Conservation (phyloP, 2,797 vertebrate genomes). For the Linurgus olivaceus region DNA sequence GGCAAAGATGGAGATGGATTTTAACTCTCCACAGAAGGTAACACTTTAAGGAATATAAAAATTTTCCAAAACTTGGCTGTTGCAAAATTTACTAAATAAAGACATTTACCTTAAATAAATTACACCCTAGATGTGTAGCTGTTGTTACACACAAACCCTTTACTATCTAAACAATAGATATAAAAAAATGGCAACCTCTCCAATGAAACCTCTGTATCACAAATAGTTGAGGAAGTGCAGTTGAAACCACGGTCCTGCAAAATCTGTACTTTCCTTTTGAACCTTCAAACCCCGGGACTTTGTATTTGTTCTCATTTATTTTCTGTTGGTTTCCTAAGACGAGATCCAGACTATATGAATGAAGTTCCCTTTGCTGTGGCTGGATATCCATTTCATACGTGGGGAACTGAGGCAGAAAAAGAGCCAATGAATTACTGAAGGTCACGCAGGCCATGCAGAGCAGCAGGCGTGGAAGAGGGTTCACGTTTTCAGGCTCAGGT, state of each 20-base stretch:
- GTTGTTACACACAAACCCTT: not conserved
- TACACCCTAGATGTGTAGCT: not conserved
- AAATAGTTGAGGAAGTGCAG: not conserved
- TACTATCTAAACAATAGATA: not conserved
- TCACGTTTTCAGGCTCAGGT: constrained; percentile 10
- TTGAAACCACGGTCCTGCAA: not conserved
- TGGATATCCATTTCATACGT: not conserved
- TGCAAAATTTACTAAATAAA: not conserved
- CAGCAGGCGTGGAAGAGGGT: not conserved
- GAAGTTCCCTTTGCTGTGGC: not conserved
- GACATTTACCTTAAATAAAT: not conserved
- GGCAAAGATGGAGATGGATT: not conserved
- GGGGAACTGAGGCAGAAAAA: constrained; percentile 10
- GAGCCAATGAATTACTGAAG: not conserved
- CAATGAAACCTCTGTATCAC: not conserved
- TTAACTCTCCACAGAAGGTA: not conserved
- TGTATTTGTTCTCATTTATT: not conserved
- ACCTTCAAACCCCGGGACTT: not conserved
- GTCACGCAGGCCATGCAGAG: not conserved
- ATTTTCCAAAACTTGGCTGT: not conserved
- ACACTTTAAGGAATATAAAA: not conserved
- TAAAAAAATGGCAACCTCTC: not conserved
- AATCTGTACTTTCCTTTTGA: not conserved
- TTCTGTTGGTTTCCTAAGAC: not conserved
- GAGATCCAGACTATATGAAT: not conserved